phyloP scores from a whole-genome alignment of 2,113 vertebrate genomes.

The Mustela lutreola region DNA sequence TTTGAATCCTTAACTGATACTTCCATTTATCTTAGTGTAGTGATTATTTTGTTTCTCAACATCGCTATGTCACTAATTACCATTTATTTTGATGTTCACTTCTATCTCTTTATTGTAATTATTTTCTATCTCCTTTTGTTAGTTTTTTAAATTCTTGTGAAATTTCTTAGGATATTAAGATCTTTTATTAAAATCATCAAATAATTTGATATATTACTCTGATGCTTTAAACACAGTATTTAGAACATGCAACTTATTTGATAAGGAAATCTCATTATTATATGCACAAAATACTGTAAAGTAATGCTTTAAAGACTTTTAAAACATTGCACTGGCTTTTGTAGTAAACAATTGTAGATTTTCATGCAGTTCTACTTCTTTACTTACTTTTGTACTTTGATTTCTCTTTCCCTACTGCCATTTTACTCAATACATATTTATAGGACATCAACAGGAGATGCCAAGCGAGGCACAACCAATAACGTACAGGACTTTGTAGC shows the following conservation, averaged over 20 bases:
- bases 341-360: background rate
- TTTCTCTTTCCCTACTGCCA: constrained; percentile 2
- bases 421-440: background rate
- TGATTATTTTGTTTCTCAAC: background rate
- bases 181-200: constrained; percentile 14
- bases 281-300: constrained; percentile 12
- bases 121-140: background rate
- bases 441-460: background rate
- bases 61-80: background rate
- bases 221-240: background rate
- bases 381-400: background rate
- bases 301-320: background rate
- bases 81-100: background rate
- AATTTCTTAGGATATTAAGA: background rate
- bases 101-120: constrained; percentile 25
- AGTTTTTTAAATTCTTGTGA: background rate
- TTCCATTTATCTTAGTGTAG: background rate
- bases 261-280: background rate
- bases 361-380: background rate
- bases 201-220: background rate
- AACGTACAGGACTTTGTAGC: background rate
- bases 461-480: background rate
- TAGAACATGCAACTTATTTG: background rate
- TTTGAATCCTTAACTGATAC: background rate
- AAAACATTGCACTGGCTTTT: background rate